Conservation (phyloP, 1,140 invertebrate species). For the Amyelois transitella region DNA sequence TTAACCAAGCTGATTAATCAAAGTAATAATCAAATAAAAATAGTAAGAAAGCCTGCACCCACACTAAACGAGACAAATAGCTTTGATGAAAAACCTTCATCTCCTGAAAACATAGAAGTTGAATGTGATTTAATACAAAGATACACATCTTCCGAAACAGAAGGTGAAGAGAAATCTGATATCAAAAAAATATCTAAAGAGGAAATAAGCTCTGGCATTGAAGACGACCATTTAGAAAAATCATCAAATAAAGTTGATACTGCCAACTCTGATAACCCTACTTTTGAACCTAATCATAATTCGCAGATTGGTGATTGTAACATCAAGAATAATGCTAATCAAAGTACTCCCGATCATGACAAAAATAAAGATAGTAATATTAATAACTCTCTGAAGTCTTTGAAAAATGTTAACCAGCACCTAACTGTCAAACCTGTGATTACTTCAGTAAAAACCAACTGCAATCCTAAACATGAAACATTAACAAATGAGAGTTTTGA, state of each 20-base stretch:
- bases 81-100: background rate
- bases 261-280: background rate
- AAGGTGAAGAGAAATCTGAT: background rate
- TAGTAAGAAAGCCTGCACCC: constrained; percentile 40
- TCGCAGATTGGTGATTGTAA: background rate
- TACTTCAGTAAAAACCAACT: background rate
- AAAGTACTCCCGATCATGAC: background rate
- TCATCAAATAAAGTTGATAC: background rate
- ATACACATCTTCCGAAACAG: constrained; percentile 1
- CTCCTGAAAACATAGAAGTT: constrained; percentile 10
- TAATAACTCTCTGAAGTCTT: background rate
- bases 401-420: background rate
- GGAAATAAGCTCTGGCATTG: background rate
- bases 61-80: background rate
- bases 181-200: background rate
- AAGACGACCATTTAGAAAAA: background rate
- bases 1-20: constrained; percentile 54
- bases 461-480: background rate
- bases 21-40: constrained; percentile 57
- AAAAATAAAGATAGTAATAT: background rate
- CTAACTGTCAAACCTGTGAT: background rate
- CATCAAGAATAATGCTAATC: background rate
- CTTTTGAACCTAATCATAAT: background rate
- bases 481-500: constrained; percentile 4
- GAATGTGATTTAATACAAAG: constrained; percentile 7